Conservation (phyloP, 2,888 invertebrate genomes). For the Trichopria drosophilae region DNA sequence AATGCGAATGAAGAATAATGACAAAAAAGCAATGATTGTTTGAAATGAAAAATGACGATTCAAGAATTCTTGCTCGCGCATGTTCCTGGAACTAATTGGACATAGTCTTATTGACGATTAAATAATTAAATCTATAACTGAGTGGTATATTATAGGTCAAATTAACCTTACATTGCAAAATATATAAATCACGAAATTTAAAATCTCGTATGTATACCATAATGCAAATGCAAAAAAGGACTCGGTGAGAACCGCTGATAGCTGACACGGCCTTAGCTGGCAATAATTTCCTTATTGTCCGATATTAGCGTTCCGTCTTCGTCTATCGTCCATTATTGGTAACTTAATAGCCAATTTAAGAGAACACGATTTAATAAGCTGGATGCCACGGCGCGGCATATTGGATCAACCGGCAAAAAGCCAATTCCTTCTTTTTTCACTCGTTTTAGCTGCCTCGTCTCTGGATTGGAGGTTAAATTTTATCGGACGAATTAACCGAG, state of each 20-base stretch:
- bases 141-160: too few relatives aligned
- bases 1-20: too few relatives aligned
- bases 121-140: too few relatives aligned
- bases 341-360: slow-evolving; percentile 42
- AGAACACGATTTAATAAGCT: slow-evolving; percentile 39
- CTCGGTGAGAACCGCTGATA: slow-evolving; percentile 21
- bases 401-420: slow-evolving; percentile 27
- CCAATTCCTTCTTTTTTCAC: slow-evolving; percentile 14
- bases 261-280: slow-evolving; percentile 20
- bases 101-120: too few relatives aligned
- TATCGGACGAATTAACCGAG: background rate
- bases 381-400: slow-evolving; percentile 23
- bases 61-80: too few relatives aligned
- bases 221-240: too few relatives aligned
- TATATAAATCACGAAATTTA: too few relatives aligned
- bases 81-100: too few relatives aligned
- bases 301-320: slow-evolving; percentile 34
- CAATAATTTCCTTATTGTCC: slow-evolving; percentile 38
- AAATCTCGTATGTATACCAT: too few relatives aligned
- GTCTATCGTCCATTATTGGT: slow-evolving; percentile 35
- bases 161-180: too few relatives aligned
- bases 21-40: too few relatives aligned
- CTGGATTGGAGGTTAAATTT: background rate
- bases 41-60: too few relatives aligned
- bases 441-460: slow-evolving; percentile 4